These are phyloP conservation scores for Dynastes grantii DNA, from an alignment of 2,888 invertebrate species.

Conservation along the genomic window DNA sequence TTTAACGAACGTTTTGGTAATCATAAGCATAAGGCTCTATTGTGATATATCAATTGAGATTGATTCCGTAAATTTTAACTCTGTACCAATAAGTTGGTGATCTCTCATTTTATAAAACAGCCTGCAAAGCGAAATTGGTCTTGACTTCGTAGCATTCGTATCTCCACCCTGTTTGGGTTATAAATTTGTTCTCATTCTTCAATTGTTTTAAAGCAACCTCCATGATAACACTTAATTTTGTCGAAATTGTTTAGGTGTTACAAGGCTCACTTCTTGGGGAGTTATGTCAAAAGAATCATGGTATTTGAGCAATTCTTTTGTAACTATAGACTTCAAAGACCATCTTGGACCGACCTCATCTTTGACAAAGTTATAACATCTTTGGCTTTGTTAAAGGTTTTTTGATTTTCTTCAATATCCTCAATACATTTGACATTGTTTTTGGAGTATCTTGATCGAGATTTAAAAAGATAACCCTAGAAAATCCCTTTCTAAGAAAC, in stretches of 20 bases:
- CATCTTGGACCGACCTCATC: not conserved
- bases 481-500: not conserved
- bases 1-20: conserved; percentile 20
- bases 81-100: conserved; percentile 26
- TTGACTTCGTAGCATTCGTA: conserved; percentile 25
- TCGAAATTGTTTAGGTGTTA: not conserved
- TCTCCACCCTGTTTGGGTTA: conserved; percentile 1
- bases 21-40: conserved; percentile 18
- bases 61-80: conserved; percentile 15
- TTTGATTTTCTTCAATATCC: conserved; percentile 10
- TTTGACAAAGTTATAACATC: not conserved
- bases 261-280: not conserved
- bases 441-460: not conserved
- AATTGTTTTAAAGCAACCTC: not conserved
- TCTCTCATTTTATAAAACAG: conserved; percentile 18
- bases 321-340: conserved; percentile 3
- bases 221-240: not conserved
- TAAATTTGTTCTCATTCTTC: not conserved
- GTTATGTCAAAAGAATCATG: not conserved
- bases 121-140: not conserved
- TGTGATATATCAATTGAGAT: conserved; percentile 18
- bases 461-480: not conserved
- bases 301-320: not conserved
- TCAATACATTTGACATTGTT: conserved; percentile 13
- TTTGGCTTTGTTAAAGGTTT: not conserved